Base-by-base conservation (phyloP, 2,113 vertebrate species). In the Tragelaphus strepsiceros region DNA sequence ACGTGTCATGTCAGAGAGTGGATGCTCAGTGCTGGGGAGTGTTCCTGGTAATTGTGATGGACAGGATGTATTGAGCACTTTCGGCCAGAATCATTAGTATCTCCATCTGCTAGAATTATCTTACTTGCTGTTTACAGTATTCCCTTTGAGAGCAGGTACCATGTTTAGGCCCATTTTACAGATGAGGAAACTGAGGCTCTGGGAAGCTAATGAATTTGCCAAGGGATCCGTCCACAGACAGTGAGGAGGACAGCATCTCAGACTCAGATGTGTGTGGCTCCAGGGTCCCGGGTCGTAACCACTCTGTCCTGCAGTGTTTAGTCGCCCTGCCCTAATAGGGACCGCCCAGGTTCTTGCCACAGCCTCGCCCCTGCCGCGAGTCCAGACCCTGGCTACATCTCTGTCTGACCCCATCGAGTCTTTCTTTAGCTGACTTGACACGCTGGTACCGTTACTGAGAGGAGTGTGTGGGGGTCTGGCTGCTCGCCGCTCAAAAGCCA, bases 271-370 rank as follows among this genome's bases (percentile, higher is more conserved):
- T 7, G 7, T 49, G 80, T 39, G 64, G 80, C 21, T 51, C 4
- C 13, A 61, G n/a, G 10, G 30, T 3, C 67, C 12, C n/a, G 0
- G 53, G 17, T 43, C 3, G 0, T n/a, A 43, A 19, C 13, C 61
- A 2, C 88, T 56, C 24, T 1, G 9, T 43, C 22, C 0, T 7
- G 10, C 11, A 12, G 14, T 2, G 53, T 19, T 59, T 82, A 62
- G 12, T 16, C 17, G 3, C 7, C 39, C 54, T 19, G 32, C 49
- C 35, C 10, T 3, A 1, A 19, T 28, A 39, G 32, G 51, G 53
- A 51, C 51, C 51, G 7, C 56, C 35, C n/a, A 12, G 28, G 58
- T 1, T 2, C 17, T 71, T 9, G 22, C 62, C 78, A 24, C 0
- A 3, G 28, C 32, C 30, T 0, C 2, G 8, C 26, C 46, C 30